Evolutionary conservation across 2,113 vertebrate genomes (phyloP), one percentile per base, ranked within the genome.

Genomic region (Pygoscelis adeliae): DNA sequence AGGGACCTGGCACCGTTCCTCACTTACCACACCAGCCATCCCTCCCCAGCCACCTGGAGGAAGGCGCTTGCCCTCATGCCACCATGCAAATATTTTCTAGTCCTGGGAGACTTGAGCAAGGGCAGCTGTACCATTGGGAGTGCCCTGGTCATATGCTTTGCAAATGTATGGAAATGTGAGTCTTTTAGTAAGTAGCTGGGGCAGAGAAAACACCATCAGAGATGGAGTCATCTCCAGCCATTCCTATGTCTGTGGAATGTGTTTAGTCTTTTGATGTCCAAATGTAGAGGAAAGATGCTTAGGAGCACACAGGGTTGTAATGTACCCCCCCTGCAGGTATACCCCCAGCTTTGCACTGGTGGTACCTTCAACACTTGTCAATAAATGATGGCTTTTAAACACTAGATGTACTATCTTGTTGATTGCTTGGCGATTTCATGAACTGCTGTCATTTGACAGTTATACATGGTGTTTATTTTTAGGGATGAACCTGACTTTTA

Each of bases 11-110:
- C 27, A 55, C 9, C 1, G 0, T 65, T 86, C 23, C 40, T 81
- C 38, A 14, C 44, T 65, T 38, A 49, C 16, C 15, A 11, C 1
- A 2, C 40, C 55, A 79, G n/a, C 29, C 0, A 0, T 46, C 20
- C 36, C 14, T 73, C 15, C 59, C 69, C 9, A 49, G 13, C 36
- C 25, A n/a, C 19, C 50, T 53, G 32, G 6, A 91, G 11, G 63
- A 84, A 78, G 36, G 32, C 0, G 0, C 16, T 58, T 30, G 38
- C 11, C 16, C 36, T 84, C 34, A 2, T 30, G 55, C 10, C 5
- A 62, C 38, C 25, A 34, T 14, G 22, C 30, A 66, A n/a, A 63
- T 1, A 36, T 52, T 44, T 84, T 74, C 58, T 36, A 44, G 8
- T 49, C 8, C 1, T 29, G 17, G 27, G 46, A 70, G 63, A 46